Evolutionary conservation across 2,113 vertebrate species (phyloP), one percentile per base, ranked within the genome.

Genomic region (Vulpes ferrilata): DNA sequence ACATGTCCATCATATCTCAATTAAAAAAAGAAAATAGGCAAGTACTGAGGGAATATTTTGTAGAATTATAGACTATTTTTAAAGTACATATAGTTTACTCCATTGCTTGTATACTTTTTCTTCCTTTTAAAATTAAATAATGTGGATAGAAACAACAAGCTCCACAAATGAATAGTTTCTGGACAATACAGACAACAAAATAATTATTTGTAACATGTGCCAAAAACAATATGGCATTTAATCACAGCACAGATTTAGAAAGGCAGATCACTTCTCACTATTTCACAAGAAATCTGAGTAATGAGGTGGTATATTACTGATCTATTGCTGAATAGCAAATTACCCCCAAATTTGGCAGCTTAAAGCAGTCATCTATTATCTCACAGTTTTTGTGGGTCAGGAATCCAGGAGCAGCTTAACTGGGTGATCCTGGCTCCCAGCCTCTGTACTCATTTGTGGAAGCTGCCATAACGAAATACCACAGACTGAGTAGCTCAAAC

Each of bases 221-320:
- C 81, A 38, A 86, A 88, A 89, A 23, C 35, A 89, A 84, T 43
- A 57, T 53, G 48, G 60, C 27, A 43, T 78, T 57, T 86, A 88
- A 91, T 97, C 32, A 80, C 13, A 82, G 62, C 16, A 65, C 6
- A 5, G 25, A 88, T n/a, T 95, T 87, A 88, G 90, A 91, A 88
- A 91, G 71, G 30, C 59, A 76, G 71, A 79, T 78, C 11, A 17
- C n/a, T 90, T 84, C 27, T 60, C 51, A 85, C 38, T n/a, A 12
- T 55, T 38, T 78, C 6, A 60, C 32, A 60, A 92, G 7, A 4
- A 87, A 79, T 79, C 25, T 30, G 86, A 65, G 48, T 35, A 84
- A 19, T 57, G n/a, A 64, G 59, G 48, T 79, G 53, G 27, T 60
- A 16, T 53, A 51, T 48, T 60, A 32, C 16, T 94, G 84, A 84